A percentile compares a stretch with the other conserved stretches of the same genome.
phyloP scores from a whole-genome alignment of 2,113 vertebrate genomes.

The Cettia cetti region DNA sequence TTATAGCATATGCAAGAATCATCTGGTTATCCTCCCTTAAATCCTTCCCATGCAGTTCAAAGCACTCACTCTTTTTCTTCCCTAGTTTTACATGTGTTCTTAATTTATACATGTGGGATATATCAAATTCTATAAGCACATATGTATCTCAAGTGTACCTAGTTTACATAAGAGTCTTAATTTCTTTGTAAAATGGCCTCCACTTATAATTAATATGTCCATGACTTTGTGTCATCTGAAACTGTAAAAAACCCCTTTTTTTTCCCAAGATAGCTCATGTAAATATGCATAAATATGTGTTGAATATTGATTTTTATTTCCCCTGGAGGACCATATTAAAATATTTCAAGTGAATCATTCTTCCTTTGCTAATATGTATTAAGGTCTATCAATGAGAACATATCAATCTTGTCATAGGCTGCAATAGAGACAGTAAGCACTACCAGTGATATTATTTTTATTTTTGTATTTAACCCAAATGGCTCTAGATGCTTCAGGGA shows the following conservation, averaged over 20 bases:
- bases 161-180: not conserved
- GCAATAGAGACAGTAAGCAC: not conserved
- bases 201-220: not conserved
- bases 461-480: not conserved
- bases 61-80: not conserved
- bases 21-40: not conserved
- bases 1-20: not conserved
- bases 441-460: not conserved
- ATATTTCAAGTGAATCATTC: not conserved
- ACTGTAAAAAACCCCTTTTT: rapidly evolving
- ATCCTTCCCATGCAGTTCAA: not conserved
- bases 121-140: not conserved
- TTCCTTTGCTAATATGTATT: not conserved
- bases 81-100: not conserved
- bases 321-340: not conserved
- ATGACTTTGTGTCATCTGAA: not conserved
- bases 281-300: not conserved
- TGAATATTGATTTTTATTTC: not conserved
- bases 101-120: not conserved
- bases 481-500: not conserved
- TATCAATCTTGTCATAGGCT: not conserved
- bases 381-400: not conserved
- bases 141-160: not conserved
- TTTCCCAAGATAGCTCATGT: not conserved
- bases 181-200: not conserved